Base-by-base conservation (phyloP, 2,888 invertebrate species). In the Electrophaes corylata region DNA sequence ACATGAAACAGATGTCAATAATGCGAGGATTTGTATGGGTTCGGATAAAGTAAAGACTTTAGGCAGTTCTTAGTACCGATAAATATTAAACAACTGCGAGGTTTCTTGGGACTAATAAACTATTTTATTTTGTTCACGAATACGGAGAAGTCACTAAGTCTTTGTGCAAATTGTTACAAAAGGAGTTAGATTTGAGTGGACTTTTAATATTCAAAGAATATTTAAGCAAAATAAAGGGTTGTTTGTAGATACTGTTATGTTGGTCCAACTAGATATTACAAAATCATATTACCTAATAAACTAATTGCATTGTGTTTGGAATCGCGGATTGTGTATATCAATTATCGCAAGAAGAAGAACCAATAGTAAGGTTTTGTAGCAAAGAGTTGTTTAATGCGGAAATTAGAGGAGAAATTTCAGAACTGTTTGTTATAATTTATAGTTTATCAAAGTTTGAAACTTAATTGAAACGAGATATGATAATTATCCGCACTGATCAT, bases 401-500 rank as follows among this genome's bases (percentile, higher is more conserved):
- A 18, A n/a, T 54, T 2, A 33, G 65, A 37, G 69, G 70, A 71
- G 67, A 69, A 0, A 66, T 69, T 0, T 65, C 68, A 0, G 70
- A 73, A 46, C 62, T 71, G 35, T 70, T 40, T 11, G 51, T 70
- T 0, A 47, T 72, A 0, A 69, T 72, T 4, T 49, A 35, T 44
- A 64, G 65, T n/a, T 48, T 72, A 12, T 12, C 55, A n/a, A 70
- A 69, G 23, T 71, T 69, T 39, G 70, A 70, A 14, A 70, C 71
- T 0, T 72, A 72, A 55, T 49, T 71, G 5, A 56, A 69, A 12
- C 69, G 72, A 0, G 5, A 55, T 0, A 66, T 65, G 19, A 10
- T 70, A 1, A 60, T 66, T 3, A 69, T 72, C 11, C 29, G 41
- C 16, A 67, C 71, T 0, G 71, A 71, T 47, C 69, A 73, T 29